phyloP scores from a whole-genome alignment of 2,797 vertebrate genomes.

The Graptemys geographica region DNA sequence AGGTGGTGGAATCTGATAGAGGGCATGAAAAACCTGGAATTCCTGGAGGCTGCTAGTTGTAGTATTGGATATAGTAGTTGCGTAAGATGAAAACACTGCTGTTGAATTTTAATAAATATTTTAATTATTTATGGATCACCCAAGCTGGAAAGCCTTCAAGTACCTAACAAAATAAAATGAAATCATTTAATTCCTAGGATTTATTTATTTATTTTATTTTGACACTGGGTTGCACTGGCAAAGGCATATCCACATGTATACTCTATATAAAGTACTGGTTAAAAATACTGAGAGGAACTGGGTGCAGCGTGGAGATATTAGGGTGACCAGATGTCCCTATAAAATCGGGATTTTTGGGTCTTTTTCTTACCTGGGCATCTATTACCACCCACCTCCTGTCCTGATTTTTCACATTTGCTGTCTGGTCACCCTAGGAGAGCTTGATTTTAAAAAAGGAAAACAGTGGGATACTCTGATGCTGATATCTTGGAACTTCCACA shows the following conservation, averaged over 20 bases:
- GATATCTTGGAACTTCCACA: not conserved
- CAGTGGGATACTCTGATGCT: too few relatives aligned
- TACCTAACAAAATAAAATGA: not conserved
- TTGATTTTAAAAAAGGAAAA: too few relatives aligned
- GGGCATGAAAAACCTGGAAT: not conserved
- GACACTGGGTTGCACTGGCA: too few relatives aligned
- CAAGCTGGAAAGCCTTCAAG: not conserved
- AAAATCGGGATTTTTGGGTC: too few relatives aligned
- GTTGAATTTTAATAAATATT: not conserved
- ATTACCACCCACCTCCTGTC: too few relatives aligned
- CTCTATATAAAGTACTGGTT: not conserved
- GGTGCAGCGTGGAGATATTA: too few relatives aligned
- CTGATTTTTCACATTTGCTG: too few relatives aligned
- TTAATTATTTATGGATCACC: not conserved
- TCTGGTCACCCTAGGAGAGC: too few relatives aligned
- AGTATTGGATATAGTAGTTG: rapidly evolving
- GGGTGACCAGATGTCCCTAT: too few relatives aligned
- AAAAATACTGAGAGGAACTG: not conserved
- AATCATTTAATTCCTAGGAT: not conserved
- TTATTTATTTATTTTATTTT: too few relatives aligned
- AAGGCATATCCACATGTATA: not conserved
- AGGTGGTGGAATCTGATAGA: not conserved
- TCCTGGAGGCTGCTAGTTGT: not conserved
- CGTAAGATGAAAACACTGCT: not conserved
- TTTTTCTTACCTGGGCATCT: too few relatives aligned